Percentiles rank a stretch among this genome's conserved stretches.
These are phyloP conservation scores for Nothocercus julius DNA, from an alignment of 2,113 vertebrate species.

Conservation along the genomic window DNA sequence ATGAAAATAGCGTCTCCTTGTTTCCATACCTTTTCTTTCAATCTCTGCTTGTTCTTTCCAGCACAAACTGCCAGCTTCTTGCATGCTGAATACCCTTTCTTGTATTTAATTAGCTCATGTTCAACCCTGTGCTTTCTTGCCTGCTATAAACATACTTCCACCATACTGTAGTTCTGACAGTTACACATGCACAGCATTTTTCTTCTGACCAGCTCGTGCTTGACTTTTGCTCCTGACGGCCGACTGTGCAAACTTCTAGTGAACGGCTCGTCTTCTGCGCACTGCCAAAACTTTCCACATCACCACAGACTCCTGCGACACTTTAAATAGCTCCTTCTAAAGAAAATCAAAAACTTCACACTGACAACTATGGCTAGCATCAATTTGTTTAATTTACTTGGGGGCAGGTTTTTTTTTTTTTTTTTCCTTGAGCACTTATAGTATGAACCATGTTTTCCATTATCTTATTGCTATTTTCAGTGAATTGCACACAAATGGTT, in stretches of 20 bases:
- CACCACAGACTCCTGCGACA: neutral
- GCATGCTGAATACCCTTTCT: neutral
- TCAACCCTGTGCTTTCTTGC: neutral
- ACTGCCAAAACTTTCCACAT: neutral
- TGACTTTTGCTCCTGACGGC: neutral
- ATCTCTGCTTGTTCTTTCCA: neutral
- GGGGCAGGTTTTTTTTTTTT: neutral
- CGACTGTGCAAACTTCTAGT: neutral
- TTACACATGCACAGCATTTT: accelerated
- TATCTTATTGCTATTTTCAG: neutral
- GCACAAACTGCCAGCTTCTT: neutral
- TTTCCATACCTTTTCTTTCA: neutral
- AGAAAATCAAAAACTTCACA: neutral
- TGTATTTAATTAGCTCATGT: neutral
- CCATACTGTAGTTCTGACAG: neutral
- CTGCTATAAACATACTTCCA: neutral
- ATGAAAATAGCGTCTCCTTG: neutral
- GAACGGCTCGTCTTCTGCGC: neutral
- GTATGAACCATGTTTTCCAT: neutral
- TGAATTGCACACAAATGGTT: conserved; percentile 50
- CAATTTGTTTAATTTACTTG: neutral
- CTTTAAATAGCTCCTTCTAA: neutral
- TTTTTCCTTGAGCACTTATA: neutral
- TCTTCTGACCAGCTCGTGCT: neutral
- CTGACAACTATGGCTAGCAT: neutral